Evolutionary conservation across 2,113 vertebrate genomes (phyloP).

Genomic region (Caranx ignobilis): DNA sequence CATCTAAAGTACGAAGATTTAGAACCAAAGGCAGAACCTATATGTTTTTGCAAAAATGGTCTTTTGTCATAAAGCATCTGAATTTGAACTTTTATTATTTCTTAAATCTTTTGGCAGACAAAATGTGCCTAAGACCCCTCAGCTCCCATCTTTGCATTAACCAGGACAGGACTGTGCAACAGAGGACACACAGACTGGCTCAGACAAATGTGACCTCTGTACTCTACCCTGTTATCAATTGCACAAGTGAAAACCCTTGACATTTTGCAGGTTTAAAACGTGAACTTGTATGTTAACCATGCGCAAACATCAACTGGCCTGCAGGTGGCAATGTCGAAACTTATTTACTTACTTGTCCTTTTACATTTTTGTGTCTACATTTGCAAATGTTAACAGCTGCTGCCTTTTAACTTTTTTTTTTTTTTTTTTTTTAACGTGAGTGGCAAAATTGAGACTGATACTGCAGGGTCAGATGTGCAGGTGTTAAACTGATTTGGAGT

Average conservation of each 20-base stretch:
- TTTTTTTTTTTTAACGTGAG: not conserved
- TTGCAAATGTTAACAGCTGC: slow-evolving; percentile 5
- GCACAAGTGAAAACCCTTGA: not conserved
- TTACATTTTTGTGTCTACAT: not conserved
- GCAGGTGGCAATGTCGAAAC: not conserved
- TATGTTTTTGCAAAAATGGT: no score
- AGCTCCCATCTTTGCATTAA: not conserved
- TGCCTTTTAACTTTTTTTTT: slow-evolving; percentile 17
- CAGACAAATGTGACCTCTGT: not conserved
- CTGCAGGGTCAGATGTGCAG: not conserved
- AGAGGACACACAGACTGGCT: not conserved
- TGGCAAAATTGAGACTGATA: not conserved
- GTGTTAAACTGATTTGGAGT: slow-evolving; percentile 5
- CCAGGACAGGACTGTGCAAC: not conserved
- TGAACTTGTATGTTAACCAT: not conserved
- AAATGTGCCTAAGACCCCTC: no score
- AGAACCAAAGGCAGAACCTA: not conserved
- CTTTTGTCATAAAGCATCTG: no score
- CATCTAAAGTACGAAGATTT: not conserved
- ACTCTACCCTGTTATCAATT: not conserved
- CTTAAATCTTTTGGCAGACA: no score
- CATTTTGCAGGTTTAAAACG: not conserved
- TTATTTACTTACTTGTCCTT: not conserved
- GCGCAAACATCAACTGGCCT: not conserved
- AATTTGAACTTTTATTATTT: no score